These are phyloP conservation scores for Cecropterus lyciades DNA, from an alignment of 1,140 invertebrate species.

Conservation along the genomic window DNA sequence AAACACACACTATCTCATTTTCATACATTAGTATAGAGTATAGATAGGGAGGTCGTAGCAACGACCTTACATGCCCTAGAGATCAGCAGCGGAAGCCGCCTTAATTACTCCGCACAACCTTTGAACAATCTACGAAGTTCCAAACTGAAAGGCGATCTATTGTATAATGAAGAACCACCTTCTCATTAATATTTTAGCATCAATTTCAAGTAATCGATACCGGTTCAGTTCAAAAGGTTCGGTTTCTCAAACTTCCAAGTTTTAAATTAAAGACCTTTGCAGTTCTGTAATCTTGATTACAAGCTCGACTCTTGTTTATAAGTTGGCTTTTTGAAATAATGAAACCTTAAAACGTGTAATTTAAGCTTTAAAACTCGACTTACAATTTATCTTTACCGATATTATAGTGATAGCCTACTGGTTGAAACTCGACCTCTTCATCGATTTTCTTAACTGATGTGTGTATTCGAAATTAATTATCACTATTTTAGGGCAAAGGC, in stretches of 20 bases:
- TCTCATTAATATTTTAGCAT: constrained; percentile 36
- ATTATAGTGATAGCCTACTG: too few relatives aligned
- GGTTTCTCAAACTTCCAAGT: constrained; percentile 22
- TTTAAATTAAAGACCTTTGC: constrained; percentile 30
- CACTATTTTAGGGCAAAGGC: too few relatives aligned
- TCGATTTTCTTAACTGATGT: too few relatives aligned
- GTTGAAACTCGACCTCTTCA: too few relatives aligned
- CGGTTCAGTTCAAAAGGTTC: constrained; percentile 1
- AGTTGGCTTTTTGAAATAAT: constrained; percentile 18
- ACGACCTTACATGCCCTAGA: not conserved
- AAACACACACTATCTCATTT: too few relatives aligned
- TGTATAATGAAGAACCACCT: constrained; percentile 28
- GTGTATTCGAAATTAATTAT: too few relatives aligned
- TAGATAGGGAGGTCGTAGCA: not conserved
- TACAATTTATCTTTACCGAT: too few relatives aligned
- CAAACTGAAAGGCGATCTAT: constrained; percentile 29
- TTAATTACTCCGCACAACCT: constrained; percentile 14
- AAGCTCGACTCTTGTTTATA: constrained; percentile 2
- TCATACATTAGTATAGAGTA: too few relatives aligned
- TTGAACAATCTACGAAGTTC: constrained; percentile 21
- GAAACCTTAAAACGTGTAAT: constrained; percentile 2
- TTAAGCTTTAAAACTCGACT: not conserved
- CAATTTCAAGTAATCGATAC: constrained; percentile 32
- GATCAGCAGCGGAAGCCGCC: not conserved
- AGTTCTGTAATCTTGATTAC: constrained; percentile 28